These are phyloP conservation scores for Seriola aureovittata DNA, from an alignment of 2,113 vertebrate species.

Conservation along the genomic window DNA sequence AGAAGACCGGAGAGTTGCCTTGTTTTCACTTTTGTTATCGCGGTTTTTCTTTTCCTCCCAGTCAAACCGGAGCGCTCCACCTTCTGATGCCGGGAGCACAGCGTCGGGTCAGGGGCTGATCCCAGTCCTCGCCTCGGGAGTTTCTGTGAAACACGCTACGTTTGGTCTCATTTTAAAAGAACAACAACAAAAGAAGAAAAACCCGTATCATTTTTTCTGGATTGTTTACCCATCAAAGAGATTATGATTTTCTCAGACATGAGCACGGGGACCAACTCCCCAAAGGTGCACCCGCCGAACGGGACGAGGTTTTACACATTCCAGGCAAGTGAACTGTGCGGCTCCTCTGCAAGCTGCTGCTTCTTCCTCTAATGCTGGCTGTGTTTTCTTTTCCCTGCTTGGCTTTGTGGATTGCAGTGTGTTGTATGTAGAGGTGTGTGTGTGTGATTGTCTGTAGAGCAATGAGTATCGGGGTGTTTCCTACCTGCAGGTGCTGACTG, in stretches of 20 bases:
- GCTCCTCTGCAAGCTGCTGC: not conserved
- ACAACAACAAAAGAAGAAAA: constrained; percentile 39
- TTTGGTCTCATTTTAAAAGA: not conserved
- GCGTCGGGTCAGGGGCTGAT: constrained; percentile 81
- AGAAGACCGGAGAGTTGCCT: constrained; percentile 9
- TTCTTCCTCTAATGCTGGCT: not conserved
- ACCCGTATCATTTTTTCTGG: constrained; percentile 82
- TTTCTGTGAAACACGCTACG: not conserved
- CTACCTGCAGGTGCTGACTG: constrained; percentile 1
- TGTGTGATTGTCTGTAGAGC: constrained; percentile 7
- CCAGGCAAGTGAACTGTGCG: constrained; percentile 89
- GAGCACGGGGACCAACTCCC: constrained; percentile 94
- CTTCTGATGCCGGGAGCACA: constrained; percentile 67
- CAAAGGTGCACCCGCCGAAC: constrained; percentile 97
- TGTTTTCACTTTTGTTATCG: not conserved
- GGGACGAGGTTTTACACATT: constrained; percentile 97
- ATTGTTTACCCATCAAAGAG: constrained; percentile 81
- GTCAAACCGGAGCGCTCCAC: constrained; percentile 32
- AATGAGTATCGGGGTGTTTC: constrained; percentile 32
- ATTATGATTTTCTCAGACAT: constrained; percentile 99
- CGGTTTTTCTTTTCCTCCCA: too few relatives aligned
- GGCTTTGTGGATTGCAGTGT: not conserved
- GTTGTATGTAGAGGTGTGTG: not conserved
- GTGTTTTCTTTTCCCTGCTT: not conserved
- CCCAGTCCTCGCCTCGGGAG: constrained; percentile 72